Evolutionary conservation across 2,113 vertebrate genomes (phyloP).

Genomic region (Sphyrna mokarran): DNA sequence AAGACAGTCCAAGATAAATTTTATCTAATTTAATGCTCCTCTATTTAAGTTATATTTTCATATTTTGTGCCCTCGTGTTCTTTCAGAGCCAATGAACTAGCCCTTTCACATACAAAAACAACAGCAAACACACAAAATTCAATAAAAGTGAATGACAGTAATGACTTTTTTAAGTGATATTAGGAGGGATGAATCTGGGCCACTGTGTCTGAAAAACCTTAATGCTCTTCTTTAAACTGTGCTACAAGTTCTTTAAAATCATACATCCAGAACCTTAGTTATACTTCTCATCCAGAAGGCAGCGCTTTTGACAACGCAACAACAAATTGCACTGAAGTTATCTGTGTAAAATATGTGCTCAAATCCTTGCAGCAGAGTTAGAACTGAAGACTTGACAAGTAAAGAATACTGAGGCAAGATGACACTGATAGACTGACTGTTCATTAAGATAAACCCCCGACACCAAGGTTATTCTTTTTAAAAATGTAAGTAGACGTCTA

Average conservation of each 20-base stretch:
- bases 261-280: neutral
- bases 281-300: too few species aligned
- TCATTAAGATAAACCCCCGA: neutral
- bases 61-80: neutral
- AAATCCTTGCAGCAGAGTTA: neutral
- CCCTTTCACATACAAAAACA: neutral
- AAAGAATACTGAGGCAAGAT: neutral
- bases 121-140: neutral
- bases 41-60: neutral
- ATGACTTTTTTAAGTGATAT: neutral
- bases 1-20: neutral
- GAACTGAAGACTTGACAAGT: neutral
- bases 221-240: neutral
- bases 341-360: neutral
- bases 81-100: neutral
- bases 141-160: neutral
- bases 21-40: too few species aligned
- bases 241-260: neutral
- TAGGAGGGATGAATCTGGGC: neutral
- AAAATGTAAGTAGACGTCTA: neutral
- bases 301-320: neutral
- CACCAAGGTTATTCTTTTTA: neutral
- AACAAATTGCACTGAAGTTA: neutral
- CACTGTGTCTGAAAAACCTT: neutral
- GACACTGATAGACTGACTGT: neutral